Conservation (phyloP, 64 coral and sea anemone species). For the Cladopsammia gracilis region DNA sequence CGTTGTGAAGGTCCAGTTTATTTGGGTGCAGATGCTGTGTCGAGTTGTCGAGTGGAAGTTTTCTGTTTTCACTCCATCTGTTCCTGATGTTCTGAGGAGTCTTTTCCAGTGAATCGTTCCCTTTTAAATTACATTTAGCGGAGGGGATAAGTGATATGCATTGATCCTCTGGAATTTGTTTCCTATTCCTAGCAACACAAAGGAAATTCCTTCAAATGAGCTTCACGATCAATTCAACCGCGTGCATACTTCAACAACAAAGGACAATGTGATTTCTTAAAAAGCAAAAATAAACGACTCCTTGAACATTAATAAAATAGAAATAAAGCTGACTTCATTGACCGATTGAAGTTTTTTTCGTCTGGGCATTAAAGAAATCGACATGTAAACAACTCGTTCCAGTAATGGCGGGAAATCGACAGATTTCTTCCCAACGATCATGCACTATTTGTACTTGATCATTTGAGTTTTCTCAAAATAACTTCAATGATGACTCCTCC, state of each 20-base stretch:
- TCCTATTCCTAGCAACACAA: constrained; percentile 33
- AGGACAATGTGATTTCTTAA: background rate
- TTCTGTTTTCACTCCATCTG: constrained; percentile 40
- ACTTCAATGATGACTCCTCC: background rate
- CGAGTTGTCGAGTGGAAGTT: background rate
- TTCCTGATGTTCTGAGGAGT: constrained; percentile 41
- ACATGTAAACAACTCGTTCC: too few species aligned
- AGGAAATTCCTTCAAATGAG: background rate
- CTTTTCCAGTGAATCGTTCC: constrained; percentile 35
- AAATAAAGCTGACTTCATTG: background rate
- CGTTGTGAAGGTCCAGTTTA: constrained; percentile 8
- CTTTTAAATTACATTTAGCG: background rate
- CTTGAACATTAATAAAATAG: background rate
- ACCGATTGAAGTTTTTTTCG: background rate
- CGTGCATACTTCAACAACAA: background rate
- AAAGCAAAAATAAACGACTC: background rate
- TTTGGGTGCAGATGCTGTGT: background rate
- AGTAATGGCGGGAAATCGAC: constrained; percentile 20
- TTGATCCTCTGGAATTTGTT: constrained; percentile 51
- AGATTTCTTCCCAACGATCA: background rate
- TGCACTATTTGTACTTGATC: background rate
- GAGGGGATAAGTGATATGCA: constrained; percentile 45
- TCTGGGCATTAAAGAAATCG: too few species aligned
- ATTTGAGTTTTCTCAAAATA: background rate
- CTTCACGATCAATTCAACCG: background rate